Evolutionary conservation across 2,113 vertebrate genomes (phyloP).

Genomic region (Apodemus sylvaticus): DNA sequence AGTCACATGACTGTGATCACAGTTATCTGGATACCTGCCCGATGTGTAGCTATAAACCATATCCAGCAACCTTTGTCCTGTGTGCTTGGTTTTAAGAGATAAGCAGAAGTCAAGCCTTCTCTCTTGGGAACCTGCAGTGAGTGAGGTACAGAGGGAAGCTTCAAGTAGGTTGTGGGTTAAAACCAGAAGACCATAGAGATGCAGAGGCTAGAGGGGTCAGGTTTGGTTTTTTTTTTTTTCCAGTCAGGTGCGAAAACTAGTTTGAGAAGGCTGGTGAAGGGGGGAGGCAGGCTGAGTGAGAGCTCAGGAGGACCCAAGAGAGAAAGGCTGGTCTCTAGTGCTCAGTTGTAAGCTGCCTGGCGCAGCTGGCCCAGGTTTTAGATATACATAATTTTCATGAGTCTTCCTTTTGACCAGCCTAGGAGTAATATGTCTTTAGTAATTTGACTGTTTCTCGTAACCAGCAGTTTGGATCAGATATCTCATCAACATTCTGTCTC

Average conservation of each 20-base stretch:
- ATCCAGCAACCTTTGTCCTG: neutral
- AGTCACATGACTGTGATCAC: neutral
- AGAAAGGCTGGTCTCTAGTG: neutral
- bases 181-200: neutral
- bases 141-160: constrained; percentile 1
- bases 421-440: constrained; percentile 20
- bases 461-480: neutral
- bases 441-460: constrained; percentile 35
- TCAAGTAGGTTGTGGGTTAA: neutral
- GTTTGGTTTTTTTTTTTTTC: too few relatives aligned
- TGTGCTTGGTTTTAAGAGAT: constrained; percentile 43
- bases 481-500: neutral
- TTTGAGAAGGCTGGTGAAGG: neutral
- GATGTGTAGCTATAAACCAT: neutral
- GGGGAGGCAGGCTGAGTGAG: neutral
- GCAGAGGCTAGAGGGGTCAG: neutral
- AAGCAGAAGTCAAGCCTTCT: constrained; percentile 47
- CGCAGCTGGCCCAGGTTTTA: neutral
- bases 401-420: neutral
- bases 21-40: neutral
- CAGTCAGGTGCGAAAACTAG: neutral
- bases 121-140: constrained; percentile 29
- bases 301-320: neutral
- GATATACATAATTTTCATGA: neutral
- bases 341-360: neutral